phyloP scores from a whole-genome alignment of 2,797 vertebrate genomes.

The Leptodactylus fallax region DNA sequence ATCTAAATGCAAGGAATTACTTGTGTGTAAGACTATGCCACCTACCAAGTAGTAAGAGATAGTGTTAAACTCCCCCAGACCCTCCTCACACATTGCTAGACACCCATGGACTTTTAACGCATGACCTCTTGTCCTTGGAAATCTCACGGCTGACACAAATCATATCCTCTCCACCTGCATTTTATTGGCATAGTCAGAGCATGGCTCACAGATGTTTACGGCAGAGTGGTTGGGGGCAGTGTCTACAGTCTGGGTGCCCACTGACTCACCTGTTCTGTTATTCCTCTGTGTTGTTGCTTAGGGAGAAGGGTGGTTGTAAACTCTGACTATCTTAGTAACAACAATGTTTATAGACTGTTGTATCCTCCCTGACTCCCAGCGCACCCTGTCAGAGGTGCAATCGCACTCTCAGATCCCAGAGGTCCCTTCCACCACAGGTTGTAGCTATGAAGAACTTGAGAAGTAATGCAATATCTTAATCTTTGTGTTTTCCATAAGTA shows the following conservation, averaged over 20 bases:
- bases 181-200: slow-evolving; percentile 8
- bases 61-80: background rate
- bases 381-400: background rate
- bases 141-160: background rate
- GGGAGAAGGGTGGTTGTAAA: slow-evolving; percentile 47
- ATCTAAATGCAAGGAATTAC: background rate
- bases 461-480: background rate
- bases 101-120: background rate
- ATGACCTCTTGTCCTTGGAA: background rate
- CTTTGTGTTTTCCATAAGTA: background rate
- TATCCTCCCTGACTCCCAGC: slow-evolving; percentile 34
- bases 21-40: background rate
- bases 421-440: background rate
- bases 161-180: background rate
- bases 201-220: slow-evolving; percentile 43
- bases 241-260: slow-evolving; percentile 29
- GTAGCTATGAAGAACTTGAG: background rate
- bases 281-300: slow-evolving; percentile 55
- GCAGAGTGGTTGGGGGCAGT: slow-evolving; percentile 8
- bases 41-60: background rate
- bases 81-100: slow-evolving; percentile 3
- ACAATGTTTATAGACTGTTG: slow-evolving; percentile 29
- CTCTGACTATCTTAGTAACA: slow-evolving; percentile 22
- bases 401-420: background rate
- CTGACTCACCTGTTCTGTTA: slow-evolving; percentile 59